Conservation (phyloP, 2,113 vertebrate species). For the Varanus komodoensis region DNA sequence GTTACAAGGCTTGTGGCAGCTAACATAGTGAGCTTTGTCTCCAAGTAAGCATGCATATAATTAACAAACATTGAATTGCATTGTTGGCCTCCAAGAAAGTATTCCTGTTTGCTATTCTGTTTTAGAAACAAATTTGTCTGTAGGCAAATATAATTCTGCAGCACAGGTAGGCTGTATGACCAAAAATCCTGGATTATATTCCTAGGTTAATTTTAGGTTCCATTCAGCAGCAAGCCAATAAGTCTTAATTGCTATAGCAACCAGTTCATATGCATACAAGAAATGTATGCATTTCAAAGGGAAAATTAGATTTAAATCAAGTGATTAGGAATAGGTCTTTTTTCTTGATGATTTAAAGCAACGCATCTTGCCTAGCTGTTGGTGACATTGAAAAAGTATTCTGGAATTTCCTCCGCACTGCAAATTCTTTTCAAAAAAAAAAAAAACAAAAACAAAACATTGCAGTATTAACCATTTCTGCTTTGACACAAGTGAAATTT, state of each 20-base stretch:
- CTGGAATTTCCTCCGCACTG: not conserved
- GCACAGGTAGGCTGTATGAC: not conserved
- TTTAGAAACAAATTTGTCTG: not conserved
- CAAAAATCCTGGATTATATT: not conserved
- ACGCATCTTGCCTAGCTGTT: not conserved
- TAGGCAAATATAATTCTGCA: not conserved
- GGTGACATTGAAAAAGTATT: accelerated
- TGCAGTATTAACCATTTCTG: not conserved
- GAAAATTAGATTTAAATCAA: conserved; percentile 3
- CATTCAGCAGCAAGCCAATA: not conserved
- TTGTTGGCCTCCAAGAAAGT: not conserved
- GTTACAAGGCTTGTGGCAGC: not conserved
- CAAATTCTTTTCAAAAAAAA: conserved; percentile 3
- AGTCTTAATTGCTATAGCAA: conserved; percentile 11
- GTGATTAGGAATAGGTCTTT: not conserved
- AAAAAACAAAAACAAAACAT: conserved; percentile 2
- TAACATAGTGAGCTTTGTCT: not conserved
- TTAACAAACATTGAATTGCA: no score
- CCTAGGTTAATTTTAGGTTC: not conserved
- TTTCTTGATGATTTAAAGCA: not conserved
- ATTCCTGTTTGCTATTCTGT: not conserved
- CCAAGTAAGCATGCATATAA: not conserved
- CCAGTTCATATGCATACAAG: not conserved
- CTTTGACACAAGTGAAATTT: not conserved
- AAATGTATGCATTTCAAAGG: conserved; percentile 19